Evolutionary conservation across 2,888 invertebrate species (phyloP), one percentile per base, ranked within the genome.

Genomic region (Luperina testacea): DNA sequence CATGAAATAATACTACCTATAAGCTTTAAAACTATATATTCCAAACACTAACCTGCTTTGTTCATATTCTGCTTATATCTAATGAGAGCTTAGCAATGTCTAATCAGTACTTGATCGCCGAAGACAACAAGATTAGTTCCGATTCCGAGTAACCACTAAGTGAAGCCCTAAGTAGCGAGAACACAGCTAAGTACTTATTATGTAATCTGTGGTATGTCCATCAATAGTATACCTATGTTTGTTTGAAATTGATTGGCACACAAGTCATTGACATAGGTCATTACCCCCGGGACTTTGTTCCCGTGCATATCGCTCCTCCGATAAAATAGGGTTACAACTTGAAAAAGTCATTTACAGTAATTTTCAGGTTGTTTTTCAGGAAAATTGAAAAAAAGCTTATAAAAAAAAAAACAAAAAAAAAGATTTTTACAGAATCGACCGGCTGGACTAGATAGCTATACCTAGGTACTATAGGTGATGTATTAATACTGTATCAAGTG

Each of bases 231-330:
- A 71, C 53, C 70, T 71, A 72, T 59, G 78, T 85, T 75, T 59
- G 82, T 70, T 73, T 67, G 65, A 71, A 69, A 82, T 82, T 78
- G 82, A 84, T 85, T 78, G 82, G 79, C 72, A 71, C n/a, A 67
- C 65, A 72, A 70, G 82, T 82, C 72, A 78, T 72, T 75, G 69
- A 72, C 70, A 78, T 82, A 82, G 65, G 78, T 82, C 72, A 75
- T 77, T 84, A 81, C 85, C 70, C 84, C 51, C 65, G 85, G 75
- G 85, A 82, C 63, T 73, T 70, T n/a, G 70, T 80, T 27, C 13
- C 27, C 48, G 38, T 68, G 63, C 84, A 45, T 76, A 38, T 38
- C 38, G 38, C 38, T 6, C 38, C 38, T 38, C 6, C 38, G 38
- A 38, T 38, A 38, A 38, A 38, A 38, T 38, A 6, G 6, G 38